Conservation (phyloP, 2,113 vertebrate species). For the Phyllostomus hastatus region DNA sequence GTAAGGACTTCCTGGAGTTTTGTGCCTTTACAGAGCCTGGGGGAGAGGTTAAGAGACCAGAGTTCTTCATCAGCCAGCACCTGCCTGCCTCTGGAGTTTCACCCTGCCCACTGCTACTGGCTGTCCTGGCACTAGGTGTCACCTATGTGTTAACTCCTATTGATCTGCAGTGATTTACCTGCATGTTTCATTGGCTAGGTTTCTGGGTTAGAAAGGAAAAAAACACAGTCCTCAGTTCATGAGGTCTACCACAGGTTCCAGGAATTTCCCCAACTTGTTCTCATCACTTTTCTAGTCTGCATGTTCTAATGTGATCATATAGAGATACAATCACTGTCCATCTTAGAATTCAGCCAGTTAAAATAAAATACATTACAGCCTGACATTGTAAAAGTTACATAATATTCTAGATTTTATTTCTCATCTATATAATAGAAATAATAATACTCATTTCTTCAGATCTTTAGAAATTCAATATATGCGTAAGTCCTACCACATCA, state of each 20-base stretch:
- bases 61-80: background rate
- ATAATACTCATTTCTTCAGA: constrained; percentile 2
- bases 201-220: background rate
- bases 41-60: background rate
- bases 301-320: background rate
- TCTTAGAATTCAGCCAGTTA: background rate
- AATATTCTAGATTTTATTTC: background rate
- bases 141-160: background rate
- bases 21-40: background rate
- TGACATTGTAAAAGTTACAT: background rate
- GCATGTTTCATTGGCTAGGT: background rate
- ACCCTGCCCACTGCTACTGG: background rate
- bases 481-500: background rate
- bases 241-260: background rate
- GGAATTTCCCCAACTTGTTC: background rate
- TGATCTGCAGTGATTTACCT: constrained; percentile 18
- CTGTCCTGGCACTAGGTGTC: background rate
- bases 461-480: background rate
- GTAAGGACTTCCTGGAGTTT: background rate
- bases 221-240: background rate
- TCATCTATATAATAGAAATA: background rate
- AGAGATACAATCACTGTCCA: background rate
- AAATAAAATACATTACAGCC: background rate
- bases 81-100: background rate
- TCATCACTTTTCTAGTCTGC: background rate